phyloP scores from a whole-genome alignment of 2,888 invertebrate species.

The Cerastoderma edule region DNA sequence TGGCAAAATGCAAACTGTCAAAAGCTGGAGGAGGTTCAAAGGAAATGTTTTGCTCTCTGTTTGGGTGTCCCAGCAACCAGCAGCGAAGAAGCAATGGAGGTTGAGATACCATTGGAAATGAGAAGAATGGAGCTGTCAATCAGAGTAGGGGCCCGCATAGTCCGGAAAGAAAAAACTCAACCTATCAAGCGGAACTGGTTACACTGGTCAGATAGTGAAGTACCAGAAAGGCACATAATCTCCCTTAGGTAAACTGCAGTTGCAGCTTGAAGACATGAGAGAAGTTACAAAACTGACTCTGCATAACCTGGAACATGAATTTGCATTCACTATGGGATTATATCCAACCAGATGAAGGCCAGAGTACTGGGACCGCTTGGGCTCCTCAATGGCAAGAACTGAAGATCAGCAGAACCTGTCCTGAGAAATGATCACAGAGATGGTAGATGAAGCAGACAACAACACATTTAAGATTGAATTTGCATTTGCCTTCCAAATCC shows the following conservation, averaged over 20 bases:
- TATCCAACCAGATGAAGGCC: constrained; percentile 18
- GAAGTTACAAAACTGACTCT: too few relatives aligned
- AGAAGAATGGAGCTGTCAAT: constrained; percentile 21
- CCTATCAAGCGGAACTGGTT: not conserved
- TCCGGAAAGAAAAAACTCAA: constrained; percentile 2
- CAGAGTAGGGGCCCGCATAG: constrained; percentile 18
- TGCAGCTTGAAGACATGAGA: constrained; percentile 11
- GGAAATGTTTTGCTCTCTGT: too few relatives aligned
- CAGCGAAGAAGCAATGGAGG: constrained; percentile 21
- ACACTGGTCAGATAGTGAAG: not conserved
- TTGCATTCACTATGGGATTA: constrained; percentile 16
- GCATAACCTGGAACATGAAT: constrained; percentile 8
- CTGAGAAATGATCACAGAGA: too few relatives aligned
- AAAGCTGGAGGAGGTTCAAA: too few relatives aligned
- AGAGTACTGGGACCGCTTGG: constrained; percentile 29
- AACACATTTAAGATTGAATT: too few relatives aligned
- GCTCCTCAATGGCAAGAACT: constrained; percentile 21
- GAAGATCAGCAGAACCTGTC: constrained; percentile 3
- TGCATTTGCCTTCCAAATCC: too few relatives aligned
- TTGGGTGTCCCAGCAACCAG: not conserved
- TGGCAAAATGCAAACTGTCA: too few relatives aligned
- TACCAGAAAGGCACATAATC: too few relatives aligned
- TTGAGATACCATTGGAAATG: constrained; percentile 23
- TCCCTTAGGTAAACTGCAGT: constrained; percentile 16
- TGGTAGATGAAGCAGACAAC: too few relatives aligned